Conservation (phyloP, 2,888 invertebrate species). For the Trilocha varians region DNA sequence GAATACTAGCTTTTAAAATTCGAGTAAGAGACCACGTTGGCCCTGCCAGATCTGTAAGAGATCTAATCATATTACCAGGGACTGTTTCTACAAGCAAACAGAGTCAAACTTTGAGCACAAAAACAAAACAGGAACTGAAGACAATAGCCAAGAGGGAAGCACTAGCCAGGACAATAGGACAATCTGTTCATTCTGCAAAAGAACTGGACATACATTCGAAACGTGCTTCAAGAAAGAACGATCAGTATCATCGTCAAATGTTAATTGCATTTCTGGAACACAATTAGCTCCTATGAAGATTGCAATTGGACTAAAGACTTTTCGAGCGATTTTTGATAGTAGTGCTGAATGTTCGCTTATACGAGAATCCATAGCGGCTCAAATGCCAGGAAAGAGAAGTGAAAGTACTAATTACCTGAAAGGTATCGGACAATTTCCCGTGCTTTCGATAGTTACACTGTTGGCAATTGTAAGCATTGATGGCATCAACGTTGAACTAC, state of each 20-base stretch:
- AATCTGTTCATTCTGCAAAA: constrained; percentile 17
- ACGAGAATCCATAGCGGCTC: constrained; percentile 14
- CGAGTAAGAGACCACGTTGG: constrained; percentile 5
- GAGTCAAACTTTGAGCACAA: not conserved
- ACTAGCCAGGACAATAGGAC: constrained; percentile 9
- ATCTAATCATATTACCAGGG: no score
- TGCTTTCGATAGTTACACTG: constrained; percentile 9
- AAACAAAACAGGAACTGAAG: not conserved
- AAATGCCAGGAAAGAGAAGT: constrained; percentile 16
- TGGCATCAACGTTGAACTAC: constrained; percentile 12
- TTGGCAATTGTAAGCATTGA: constrained; percentile 11
- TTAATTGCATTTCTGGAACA: constrained; percentile 10
- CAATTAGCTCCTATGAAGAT: no score
- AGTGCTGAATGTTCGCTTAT: not conserved
- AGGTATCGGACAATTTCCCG: constrained; percentile 16
- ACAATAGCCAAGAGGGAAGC: constrained; percentile 1
- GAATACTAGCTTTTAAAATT: constrained; percentile 7
- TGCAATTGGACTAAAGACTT: not conserved
- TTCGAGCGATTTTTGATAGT: not conserved
- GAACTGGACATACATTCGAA: constrained; percentile 17
- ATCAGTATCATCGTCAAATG: constrained; percentile 13
- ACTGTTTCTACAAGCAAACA: no score
- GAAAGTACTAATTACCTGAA: constrained; percentile 12
- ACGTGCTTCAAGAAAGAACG: constrained; percentile 17
- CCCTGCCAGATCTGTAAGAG: constrained; percentile 14